These are phyloP conservation scores for Euwallacea fornicatus DNA, from an alignment of 1,140 invertebrate genomes.

Conservation along the genomic window DNA sequence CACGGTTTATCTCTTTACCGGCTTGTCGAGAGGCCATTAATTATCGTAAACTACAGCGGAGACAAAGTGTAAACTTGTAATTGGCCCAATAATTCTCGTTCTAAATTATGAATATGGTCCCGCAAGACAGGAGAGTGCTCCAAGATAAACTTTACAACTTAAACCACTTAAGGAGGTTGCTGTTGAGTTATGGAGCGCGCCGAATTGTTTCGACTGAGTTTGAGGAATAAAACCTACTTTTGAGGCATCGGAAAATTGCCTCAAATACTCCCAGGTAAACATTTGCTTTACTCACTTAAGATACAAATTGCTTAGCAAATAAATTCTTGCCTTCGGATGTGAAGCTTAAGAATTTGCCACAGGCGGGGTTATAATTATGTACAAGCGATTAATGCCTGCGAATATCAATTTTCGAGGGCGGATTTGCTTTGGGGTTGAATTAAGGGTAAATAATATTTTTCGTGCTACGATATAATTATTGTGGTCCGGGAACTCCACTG, in stretches of 20 bases:
- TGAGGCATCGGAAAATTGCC: too few species aligned
- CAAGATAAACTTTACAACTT: too few species aligned
- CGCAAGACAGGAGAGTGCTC: too few species aligned
- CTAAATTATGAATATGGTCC: neutral
- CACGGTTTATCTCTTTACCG: neutral
- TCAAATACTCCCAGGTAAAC: too few species aligned
- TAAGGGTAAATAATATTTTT: neutral
- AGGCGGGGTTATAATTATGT: neutral
- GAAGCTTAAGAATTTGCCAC: neutral
- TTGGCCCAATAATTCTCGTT: neutral
- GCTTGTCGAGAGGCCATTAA: neutral
- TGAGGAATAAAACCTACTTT: too few species aligned
- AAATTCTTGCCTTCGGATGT: neutral
- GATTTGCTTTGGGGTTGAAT: neutral
- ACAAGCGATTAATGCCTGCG: neutral
- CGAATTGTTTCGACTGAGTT: too few species aligned
- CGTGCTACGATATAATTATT: neutral
- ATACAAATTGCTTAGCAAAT: conserved; percentile 1
- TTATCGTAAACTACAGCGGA: neutral
- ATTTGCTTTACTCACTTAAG: too few species aligned
- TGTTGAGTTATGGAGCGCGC: neutral
- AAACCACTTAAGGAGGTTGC: too few species aligned
- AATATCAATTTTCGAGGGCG: neutral
- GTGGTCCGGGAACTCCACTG: too few species aligned
- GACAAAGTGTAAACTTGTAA: conserved; percentile 6